Percentiles rank a stretch among this genome's conserved stretches.
Evolutionary conservation across 2,113 vertebrate species (phyloP).

Genomic region (Porphyrio hochstetteri): DNA sequence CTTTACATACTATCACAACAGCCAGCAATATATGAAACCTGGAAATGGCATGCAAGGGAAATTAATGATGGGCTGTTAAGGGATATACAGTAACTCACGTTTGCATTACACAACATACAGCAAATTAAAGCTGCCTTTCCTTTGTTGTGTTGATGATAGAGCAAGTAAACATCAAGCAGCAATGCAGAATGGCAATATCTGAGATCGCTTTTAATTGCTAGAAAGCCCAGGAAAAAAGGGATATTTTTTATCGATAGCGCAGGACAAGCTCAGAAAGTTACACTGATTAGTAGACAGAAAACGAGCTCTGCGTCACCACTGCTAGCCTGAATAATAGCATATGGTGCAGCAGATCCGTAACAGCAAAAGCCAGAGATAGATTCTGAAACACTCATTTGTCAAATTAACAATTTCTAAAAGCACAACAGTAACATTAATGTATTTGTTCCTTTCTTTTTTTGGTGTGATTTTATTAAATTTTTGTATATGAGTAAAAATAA

Average conservation of each 20-base stretch:
- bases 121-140: constrained; percentile 33
- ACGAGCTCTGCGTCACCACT: background rate
- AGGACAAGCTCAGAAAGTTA: constrained; percentile 29
- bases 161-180: constrained; percentile 1
- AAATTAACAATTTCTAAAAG: constrained; percentile 53
- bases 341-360: constrained; percentile 28
- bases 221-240: background rate
- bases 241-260: background rate
- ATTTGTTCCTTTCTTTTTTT: background rate
- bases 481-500: background rate
- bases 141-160: constrained; percentile 10
- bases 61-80: constrained; percentile 51
- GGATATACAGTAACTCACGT: constrained; percentile 51
- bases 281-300: background rate
- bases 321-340: background rate
- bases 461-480: background rate
- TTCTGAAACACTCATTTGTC: constrained; percentile 17
- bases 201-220: background rate
- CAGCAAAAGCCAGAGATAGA: constrained; percentile 23
- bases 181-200: background rate
- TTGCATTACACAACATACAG: constrained; percentile 38
- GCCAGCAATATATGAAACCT: constrained; percentile 56
- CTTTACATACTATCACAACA: constrained; percentile 58
- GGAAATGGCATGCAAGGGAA: constrained; percentile 31
- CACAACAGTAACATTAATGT: background rate